phyloP scores from a whole-genome alignment of 1,140 invertebrate species.

The Drepana arcuata region DNA sequence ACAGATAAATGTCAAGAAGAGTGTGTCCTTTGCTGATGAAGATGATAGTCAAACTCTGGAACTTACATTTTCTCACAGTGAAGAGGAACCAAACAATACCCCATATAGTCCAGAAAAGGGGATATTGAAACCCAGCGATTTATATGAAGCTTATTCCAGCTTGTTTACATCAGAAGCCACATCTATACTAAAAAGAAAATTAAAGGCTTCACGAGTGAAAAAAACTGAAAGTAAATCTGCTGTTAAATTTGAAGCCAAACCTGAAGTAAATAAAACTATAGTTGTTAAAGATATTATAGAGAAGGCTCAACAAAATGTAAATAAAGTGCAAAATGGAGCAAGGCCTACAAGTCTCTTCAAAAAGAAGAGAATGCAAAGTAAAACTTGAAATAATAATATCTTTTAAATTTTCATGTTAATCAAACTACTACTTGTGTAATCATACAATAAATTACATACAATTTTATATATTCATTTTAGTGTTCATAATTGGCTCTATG shows the following conservation, averaged over 20 bases:
- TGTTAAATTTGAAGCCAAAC: slow-evolving; percentile 1
- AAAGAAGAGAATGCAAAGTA: slow-evolving; percentile 40
- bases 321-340: slow-evolving; percentile 16
- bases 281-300: slow-evolving; percentile 49
- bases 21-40: slow-evolving; percentile 57
- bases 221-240: slow-evolving; percentile 4
- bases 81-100: slow-evolving; percentile 20
- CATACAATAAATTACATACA: neutral
- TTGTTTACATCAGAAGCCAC: slow-evolving; percentile 24
- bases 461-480: too few species aligned
- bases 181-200: slow-evolving; percentile 62
- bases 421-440: too few species aligned
- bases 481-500: too few species aligned
- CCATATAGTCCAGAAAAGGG: slow-evolving; percentile 33
- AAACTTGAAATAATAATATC: too few species aligned
- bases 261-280: slow-evolving; percentile 22
- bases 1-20: slow-evolving; percentile 30
- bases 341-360: slow-evolving; percentile 55
- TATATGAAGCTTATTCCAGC: slow-evolving; percentile 42
- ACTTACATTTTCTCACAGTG: slow-evolving; percentile 51
- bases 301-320: slow-evolving; percentile 19
- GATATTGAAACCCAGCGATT: slow-evolving; percentile 56
- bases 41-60: slow-evolving; percentile 46
- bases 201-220: too few species aligned
- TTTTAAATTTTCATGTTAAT: too few species aligned